Evolutionary conservation across 2,888 invertebrate genomes (phyloP), one percentile per base, ranked within the genome.

Genomic region (Ypsolopha sequella): DNA sequence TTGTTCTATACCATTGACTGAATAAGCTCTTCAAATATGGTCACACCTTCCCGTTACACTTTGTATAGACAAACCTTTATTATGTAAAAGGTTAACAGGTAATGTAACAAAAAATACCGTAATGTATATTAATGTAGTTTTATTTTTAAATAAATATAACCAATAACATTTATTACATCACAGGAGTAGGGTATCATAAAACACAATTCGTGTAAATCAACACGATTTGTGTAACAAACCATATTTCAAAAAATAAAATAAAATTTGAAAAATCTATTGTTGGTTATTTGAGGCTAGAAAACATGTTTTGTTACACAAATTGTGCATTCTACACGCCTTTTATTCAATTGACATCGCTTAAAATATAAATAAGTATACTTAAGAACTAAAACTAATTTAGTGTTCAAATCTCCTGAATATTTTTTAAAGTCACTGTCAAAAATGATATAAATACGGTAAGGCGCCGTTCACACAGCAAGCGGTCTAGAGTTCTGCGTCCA

Each of bases 151-250:
- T 85, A 85, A 86, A 85, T 85, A 86, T 85, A 85, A 86, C 85
- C 84, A 82, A 86, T 86, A 85, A 86, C 85, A 84, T 85, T 82
- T 85, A 85, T 82, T 85, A 85, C 81, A 86, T 86, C 86, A 86
- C 86, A 86, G 86, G 86, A 84, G 80, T 73, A 76, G 85, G 85
- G 85, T 84, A 84, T 76, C 74, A 76, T 82, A 76, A 80, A 82
- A 85, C 82, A 84, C 78, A 82, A 80, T 75, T 60, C 62, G 58
- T 62, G 64, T 70, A 69, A 14, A 7, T 14, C 36, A 43, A 14
- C 7, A 14, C 13, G 8, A 7, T 43, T 9, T 33, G 10, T 46
- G 34, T 34, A 34, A n/a, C 46, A 2, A 35, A 11, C 4, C 13
- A 11, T 7, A 43, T 43, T 43, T 46, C 7, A 39, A 10, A 46